These are phyloP conservation scores for Hyperopisus bebe DNA, from an alignment of 2,113 vertebrate genomes.

Conservation along the genomic window DNA sequence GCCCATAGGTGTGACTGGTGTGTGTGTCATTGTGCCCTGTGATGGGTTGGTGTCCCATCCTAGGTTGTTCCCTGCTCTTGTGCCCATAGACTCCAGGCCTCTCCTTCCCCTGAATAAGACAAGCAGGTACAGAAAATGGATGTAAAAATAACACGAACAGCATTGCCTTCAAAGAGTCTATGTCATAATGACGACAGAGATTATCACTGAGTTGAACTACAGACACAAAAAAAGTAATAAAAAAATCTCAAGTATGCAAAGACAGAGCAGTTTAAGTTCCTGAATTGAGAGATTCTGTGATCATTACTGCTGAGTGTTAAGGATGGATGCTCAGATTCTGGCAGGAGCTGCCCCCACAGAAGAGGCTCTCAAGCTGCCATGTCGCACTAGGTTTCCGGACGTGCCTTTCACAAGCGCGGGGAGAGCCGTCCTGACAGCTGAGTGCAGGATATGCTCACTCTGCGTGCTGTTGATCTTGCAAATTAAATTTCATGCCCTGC, in stretches of 20 bases:
- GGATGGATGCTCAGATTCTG: not conserved
- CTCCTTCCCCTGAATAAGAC: not conserved
- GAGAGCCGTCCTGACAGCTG: not conserved
- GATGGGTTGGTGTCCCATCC: not conserved
- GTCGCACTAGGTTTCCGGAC: not conserved
- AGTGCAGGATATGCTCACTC: not conserved
- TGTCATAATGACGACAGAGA: not conserved
- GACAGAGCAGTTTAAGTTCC: not conserved
- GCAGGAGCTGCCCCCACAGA: not conserved
- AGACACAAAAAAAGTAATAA: not conserved
- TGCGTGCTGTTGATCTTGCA: not conserved
- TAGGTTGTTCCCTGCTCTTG: not conserved
- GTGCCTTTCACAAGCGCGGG: not conserved
- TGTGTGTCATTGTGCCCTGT: not conserved
- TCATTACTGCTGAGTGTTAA: not conserved
- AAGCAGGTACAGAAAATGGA: not conserved
- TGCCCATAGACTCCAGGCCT: not conserved
- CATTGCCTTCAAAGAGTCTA: not conserved
- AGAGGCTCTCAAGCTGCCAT: not conserved
- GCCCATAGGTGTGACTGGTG: not conserved
- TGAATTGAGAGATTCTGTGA: not conserved
- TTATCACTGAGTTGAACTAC: not conserved
- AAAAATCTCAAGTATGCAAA: not conserved
- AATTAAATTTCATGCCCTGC: not conserved
- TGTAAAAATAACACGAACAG: not conserved